Base-by-base conservation (phyloP, 1,140 invertebrate species). In the Mactra quadrangularis region DNA sequence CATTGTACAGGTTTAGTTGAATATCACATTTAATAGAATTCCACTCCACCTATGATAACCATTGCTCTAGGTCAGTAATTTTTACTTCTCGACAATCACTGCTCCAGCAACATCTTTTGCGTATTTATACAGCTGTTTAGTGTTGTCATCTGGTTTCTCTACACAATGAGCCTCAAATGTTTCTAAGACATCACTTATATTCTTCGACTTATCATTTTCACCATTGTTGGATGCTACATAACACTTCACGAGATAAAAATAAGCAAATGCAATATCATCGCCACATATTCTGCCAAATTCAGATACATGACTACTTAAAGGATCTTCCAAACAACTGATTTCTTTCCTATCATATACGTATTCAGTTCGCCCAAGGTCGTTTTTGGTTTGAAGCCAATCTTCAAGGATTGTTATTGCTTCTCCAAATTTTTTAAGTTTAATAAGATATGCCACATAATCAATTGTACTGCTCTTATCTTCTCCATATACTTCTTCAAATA, bases 381-480 rank as follows among this genome's bases (percentile, higher is more conserved):
- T 27, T 6, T 19, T 31, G 19, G 52, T 33, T 41, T 41, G 38
- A 6, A 41, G 38, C 6, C 6, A 41, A 3, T 71, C 68, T 33
- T 71, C 68, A 52, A 71, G 47, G 3, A 71, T 71, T 19, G 29
- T 25, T 53, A 29, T 17, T 2, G 68, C 68, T 3, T 15, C 13
- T 52, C 31, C 19, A 17, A 31, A 53, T 22, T 19, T 53, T 15
- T 53, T 71, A 17, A 27, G 50, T 22, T 71, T 71, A 22, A 71
- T 22, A 53, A 71, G 68, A 47, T 71, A 71, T 15, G 68, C 52
- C 0, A 71, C 47, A 55, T 71, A 71, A 25, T 71, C 68, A n/a
- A 71, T 71, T 0, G 29, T 19, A 31, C 68, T 71, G 1, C 47
- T 19, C 27, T 71, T 71, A 22, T 7, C 29, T 19, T 71, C 68